A percentile compares a stretch with the other conserved stretches of the same genome.
These are phyloP conservation scores for Xyliphius kryptos DNA, from an alignment of 2,113 vertebrate species.

Conservation along the genomic window DNA sequence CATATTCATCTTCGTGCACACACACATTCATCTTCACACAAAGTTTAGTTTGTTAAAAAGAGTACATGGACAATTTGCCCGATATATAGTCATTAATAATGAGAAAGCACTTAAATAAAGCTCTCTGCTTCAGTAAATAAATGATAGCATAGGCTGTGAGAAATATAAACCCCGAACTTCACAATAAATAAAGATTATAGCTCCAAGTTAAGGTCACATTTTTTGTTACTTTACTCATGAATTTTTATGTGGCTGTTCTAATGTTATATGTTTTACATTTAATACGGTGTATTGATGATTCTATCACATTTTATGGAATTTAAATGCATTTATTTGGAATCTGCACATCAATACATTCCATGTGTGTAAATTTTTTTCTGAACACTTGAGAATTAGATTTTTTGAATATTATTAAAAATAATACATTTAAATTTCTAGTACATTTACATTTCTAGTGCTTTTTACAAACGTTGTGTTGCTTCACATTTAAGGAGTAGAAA, in stretches of 20 bases:
- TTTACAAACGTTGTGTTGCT: too few relatives aligned
- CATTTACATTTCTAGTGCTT: too few relatives aligned
- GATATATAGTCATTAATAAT: neutral
- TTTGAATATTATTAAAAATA: too few relatives aligned
- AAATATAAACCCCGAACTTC: neutral
- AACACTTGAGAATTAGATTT: too few relatives aligned
- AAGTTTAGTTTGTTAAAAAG: neutral
- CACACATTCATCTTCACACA: neutral
- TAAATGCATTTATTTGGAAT: neutral
- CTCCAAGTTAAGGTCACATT: neutral
- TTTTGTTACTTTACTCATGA: slow-evolving; percentile 1
- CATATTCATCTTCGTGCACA: neutral
- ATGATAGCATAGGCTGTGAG: neutral
- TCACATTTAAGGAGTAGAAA: too few relatives aligned
- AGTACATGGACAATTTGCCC: neutral
- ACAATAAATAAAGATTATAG: neutral
- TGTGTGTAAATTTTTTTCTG: too few relatives aligned
- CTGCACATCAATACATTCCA: neutral
- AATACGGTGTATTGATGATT: neutral
- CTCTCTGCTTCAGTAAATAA: neutral
- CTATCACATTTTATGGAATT: neutral
- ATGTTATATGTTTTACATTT: too few relatives aligned
- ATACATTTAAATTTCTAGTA: too few relatives aligned
- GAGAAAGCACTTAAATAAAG: neutral
- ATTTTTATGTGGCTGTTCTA: neutral